Evolutionary conservation across 2,797 vertebrate species (phyloP).

Genomic region (Hippocampus kuda): DNA sequence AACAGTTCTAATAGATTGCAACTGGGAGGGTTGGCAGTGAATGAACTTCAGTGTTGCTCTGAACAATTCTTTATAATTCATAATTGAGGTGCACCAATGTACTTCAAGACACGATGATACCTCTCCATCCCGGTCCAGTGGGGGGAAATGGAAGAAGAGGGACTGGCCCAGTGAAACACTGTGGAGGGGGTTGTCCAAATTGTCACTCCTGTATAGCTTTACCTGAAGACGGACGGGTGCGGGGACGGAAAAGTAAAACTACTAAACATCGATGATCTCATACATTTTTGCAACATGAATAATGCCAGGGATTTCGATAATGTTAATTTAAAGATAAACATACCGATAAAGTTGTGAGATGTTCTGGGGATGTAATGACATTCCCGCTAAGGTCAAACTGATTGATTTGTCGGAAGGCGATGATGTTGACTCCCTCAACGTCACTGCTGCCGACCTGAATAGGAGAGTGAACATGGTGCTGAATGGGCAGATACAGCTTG

Average conservation of each 20-base stretch:
- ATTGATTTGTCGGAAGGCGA: slow-evolving; percentile 95
- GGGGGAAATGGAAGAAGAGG: slow-evolving; percentile 94
- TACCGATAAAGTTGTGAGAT: slow-evolving; percentile 87
- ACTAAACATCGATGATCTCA: neutral
- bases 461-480: slow-evolving; percentile 15
- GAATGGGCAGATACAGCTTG: slow-evolving; percentile 13
- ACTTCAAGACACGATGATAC: slow-evolving; percentile 53
- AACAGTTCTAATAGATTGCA: neutral
- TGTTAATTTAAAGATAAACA: neutral
- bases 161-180: slow-evolving; percentile 89
- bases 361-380: slow-evolving; percentile 83
- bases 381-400: slow-evolving; percentile 97
- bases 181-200: slow-evolving; percentile 92
- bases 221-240: slow-evolving; percentile 61
- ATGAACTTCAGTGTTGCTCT: neutral
- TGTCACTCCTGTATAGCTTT: slow-evolving; percentile 92
- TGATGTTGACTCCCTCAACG: slow-evolving; percentile 88
- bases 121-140: slow-evolving; percentile 89
- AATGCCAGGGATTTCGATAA: neutral
- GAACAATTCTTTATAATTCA: neutral
- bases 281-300: neutral
- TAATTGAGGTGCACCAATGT: neutral
- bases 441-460: slow-evolving; percentile 82
- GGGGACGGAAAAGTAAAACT: neutral
- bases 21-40: too few relatives aligned